These are phyloP conservation scores for Gortyna flavago DNA, from an alignment of 2,888 invertebrate species.

Conservation along the genomic window DNA sequence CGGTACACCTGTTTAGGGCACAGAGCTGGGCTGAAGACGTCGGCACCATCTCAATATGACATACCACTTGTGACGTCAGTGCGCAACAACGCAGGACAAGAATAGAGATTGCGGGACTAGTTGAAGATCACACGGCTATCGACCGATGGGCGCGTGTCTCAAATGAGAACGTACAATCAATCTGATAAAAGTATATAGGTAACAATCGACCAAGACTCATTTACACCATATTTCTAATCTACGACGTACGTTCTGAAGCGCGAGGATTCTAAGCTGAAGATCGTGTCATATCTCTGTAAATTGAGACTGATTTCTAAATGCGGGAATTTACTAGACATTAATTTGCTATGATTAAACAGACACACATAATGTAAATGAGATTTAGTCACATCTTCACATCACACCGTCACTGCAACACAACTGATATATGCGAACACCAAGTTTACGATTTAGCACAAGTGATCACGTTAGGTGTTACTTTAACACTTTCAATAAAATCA, in stretches of 20 bases:
- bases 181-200: constrained; percentile 52
- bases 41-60: constrained; percentile 45
- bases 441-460: constrained; percentile 2
- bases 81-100: constrained; percentile 56
- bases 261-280: constrained; percentile 61
- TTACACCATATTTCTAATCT: constrained; percentile 68
- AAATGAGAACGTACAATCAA: constrained; percentile 44
- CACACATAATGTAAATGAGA: constrained; percentile 69
- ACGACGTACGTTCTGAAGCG: constrained; percentile 61
- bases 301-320: constrained; percentile 62
- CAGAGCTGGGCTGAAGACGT: constrained; percentile 36
- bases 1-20: constrained; percentile 33
- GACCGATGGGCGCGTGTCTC: constrained; percentile 42
- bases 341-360: constrained; percentile 65
- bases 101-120: constrained; percentile 52
- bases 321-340: constrained; percentile 58
- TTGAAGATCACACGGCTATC: constrained; percentile 44
- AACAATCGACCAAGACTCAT: constrained; percentile 67
- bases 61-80: constrained; percentile 51
- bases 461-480: not conserved
- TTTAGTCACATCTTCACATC: constrained; percentile 61
- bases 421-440: constrained; percentile 41
- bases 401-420: constrained; percentile 56
- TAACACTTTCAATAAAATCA: constrained; percentile 15
- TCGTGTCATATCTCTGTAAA: constrained; percentile 50